phyloP scores from a whole-genome alignment of 1,140 invertebrate species.

The Drosophila miranda region DNA sequence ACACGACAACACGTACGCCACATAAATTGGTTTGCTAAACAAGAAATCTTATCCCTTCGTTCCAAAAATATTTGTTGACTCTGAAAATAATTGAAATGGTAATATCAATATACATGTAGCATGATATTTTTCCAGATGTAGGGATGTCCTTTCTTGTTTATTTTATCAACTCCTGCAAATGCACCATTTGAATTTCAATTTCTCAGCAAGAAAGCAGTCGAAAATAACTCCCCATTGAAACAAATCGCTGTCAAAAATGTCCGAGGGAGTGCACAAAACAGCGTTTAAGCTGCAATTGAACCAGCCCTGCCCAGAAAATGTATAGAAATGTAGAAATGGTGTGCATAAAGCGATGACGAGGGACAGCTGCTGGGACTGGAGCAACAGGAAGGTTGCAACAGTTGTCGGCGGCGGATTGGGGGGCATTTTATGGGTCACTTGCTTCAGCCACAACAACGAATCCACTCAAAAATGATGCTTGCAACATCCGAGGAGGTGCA shows the following conservation, averaged over 20 bases:
- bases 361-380: conserved; percentile 14
- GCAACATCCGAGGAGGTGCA: not conserved
- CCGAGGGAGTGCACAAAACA: conserved; percentile 19
- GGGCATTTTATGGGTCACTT: conserved; percentile 57
- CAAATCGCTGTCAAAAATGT: conserved; percentile 9
- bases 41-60: not conserved
- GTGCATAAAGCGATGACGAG: conserved; percentile 38
- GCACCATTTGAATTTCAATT: too few relatives aligned
- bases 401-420: conserved; percentile 30
- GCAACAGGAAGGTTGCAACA: conserved; percentile 33
- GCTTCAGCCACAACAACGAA: conserved; percentile 32
- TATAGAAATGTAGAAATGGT: conserved; percentile 23
- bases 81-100: not conserved
- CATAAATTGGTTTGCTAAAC: not conserved
- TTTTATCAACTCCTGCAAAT: too few relatives aligned
- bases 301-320: conserved; percentile 19
- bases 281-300: conserved; percentile 54
- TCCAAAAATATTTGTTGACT: not conserved
- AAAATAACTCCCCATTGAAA: not conserved
- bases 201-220: not conserved
- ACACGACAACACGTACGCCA: not conserved
- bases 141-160: too few relatives aligned
- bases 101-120: too few relatives aligned
- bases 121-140: too few relatives aligned
- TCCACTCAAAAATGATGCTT: conserved; percentile 49